Base-by-base conservation (phyloP, 2,113 vertebrate species). In the Rattus rattus region DNA sequence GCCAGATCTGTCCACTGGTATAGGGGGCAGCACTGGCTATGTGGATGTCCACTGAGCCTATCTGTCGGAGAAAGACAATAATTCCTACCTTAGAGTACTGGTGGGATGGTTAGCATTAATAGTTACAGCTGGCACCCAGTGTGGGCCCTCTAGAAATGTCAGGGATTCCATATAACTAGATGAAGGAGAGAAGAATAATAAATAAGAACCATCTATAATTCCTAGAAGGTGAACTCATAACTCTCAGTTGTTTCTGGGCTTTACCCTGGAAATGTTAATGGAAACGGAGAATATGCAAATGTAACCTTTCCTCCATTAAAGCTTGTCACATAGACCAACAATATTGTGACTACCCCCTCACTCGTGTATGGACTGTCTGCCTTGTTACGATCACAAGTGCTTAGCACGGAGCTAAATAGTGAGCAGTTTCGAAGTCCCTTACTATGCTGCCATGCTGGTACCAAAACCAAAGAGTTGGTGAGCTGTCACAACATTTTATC, bases 251-350 rank as follows among this genome's bases (percentile, higher is more conserved):
- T 88, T 81, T 69, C 80, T 90, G 94, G 92, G 94, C 92, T 94
- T 96, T 94, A 47, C 77, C 90, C 95, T 84, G 85, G 84, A 96
- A 97, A 96, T 95, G 92, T 77, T 94, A 95, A 92, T 72, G 91
- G 61, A 84, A 39, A 36, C 26, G 24, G 70, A 83, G 93, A 91
- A 95, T 95, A 97, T 97, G 96, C 92, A 98, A 97, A 98, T 98
- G 94, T 94, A 96, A 97, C 96, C 97, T 98, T 98, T 97, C 83
- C 96, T 81, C 72, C 86, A 96, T 92, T 97, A 95, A 90, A 96
- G 88, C 61, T 73, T 97, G 95, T 94, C 97, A 94, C 93, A 65
- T 0, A 92, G 88, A 93, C 94, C 72, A 85, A 86, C 96, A 97
- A 97, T 96, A 96, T 96, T 97, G 96, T 96, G 96, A 96, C 96